Evolutionary conservation across 2,888 invertebrate genomes (phyloP), one percentile per base, ranked within the genome.

Genomic region (Dimorphilus gyrociliatus): DNA sequence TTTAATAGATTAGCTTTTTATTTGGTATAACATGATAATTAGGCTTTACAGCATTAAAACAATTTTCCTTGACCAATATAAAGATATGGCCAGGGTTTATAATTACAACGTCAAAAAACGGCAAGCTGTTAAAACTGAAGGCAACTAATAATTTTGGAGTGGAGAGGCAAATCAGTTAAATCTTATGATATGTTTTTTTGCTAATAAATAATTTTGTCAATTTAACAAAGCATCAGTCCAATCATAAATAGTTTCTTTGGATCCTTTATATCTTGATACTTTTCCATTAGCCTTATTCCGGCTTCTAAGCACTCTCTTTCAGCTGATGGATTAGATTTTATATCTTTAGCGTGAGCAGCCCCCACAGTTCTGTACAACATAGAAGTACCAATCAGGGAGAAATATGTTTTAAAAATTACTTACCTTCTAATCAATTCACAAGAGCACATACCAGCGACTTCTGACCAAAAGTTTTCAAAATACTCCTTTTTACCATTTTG

Each of bases 21-120:
- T n/a, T n/a, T n/a, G n/a, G n/a, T n/a, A n/a, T n/a, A n/a, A n/a
- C n/a, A n/a, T n/a, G n/a, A n/a, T n/a, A n/a, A n/a, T n/a, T n/a
- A n/a, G n/a, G n/a, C n/a, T n/a, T n/a, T n/a, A n/a, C n/a, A n/a
- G n/a, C n/a, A n/a, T n/a, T n/a, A n/a, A n/a, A n/a, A n/a, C n/a
- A n/a, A n/a, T n/a, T n/a, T n/a, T 36, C 42, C 40, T 40, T 40
- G 25, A 37, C 37, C 18, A 23, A 3, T 8, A 6, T 16, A 29
- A 28, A 62, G 63, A 92, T 62, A 90, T 94, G 85, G 92, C 94
- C 18, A 71, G 94, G 56, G 85, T 94, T 16, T 90, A 82, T 62
- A 94, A 94, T 64, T 92, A 90, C 90, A 84, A 90, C 66, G 86
- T 94, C 3, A 90, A 88, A 62, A 73, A 76, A 54, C 74, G 84